A percentile compares a stretch with the other conserved stretches of the same genome.
Conservation (phyloP, 2,888 invertebrate species). For the Phlogophora meticulosa region DNA sequence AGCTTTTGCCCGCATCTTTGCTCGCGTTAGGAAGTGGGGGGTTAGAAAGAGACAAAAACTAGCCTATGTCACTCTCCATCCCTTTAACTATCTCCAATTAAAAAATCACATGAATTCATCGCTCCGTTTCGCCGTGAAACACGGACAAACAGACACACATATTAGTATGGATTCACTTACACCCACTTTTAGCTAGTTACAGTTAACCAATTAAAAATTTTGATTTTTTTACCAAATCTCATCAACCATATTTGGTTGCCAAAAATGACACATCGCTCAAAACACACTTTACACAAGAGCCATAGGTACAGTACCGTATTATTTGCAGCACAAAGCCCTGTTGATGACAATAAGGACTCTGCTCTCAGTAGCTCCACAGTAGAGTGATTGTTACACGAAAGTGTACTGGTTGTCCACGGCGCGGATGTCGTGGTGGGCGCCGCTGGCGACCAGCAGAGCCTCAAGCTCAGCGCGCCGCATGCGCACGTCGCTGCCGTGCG, state of each 20-base stretch:
- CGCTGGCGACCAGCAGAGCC: slow-evolving; percentile 90
- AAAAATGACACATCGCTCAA: background rate
- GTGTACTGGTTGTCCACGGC: slow-evolving; percentile 96
- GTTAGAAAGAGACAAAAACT: no score
- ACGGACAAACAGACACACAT: no score
- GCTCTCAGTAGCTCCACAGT: slow-evolving; percentile 53
- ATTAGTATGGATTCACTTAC: no score
- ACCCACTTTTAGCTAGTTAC: no score
- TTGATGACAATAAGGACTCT: slow-evolving; percentile 26
- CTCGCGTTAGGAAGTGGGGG: no score
- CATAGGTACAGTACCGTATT: slow-evolving; percentile 49
- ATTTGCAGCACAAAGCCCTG: slow-evolving; percentile 55
- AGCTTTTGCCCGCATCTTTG: no score
- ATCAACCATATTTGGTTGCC: slow-evolving; percentile 3
- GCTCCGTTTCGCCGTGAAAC: no score
- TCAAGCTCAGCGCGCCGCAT: slow-evolving; percentile 95
- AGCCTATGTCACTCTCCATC: no score
- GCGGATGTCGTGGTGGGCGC: slow-evolving; percentile 88
- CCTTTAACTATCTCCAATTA: no score
- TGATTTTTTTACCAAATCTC: no score
- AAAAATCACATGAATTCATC: no score
- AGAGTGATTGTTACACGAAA: slow-evolving; percentile 74
- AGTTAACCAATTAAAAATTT: no score
- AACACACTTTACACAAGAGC: slow-evolving; percentile 44
- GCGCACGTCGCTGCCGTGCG: slow-evolving; percentile 95